phyloP scores from a whole-genome alignment of 2,888 invertebrate genomes.

The Volucella inanis region DNA sequence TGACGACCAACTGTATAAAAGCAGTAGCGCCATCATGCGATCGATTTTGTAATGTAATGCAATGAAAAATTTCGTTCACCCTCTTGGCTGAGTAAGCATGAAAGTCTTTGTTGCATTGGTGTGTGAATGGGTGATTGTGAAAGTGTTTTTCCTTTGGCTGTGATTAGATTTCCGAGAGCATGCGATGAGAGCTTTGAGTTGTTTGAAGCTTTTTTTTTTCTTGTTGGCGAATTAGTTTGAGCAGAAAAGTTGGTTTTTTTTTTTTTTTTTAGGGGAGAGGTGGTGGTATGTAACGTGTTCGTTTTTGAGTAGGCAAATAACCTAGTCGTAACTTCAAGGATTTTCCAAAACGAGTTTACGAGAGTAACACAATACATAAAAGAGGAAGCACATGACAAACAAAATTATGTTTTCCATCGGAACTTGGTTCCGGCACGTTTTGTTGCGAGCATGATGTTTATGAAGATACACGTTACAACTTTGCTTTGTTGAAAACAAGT shows the following conservation, averaged over 20 bases:
- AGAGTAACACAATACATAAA: not conserved
- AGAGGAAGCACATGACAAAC: not conserved
- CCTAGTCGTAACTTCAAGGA: constrained; percentile 38
- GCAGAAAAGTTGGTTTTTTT: constrained; percentile 32
- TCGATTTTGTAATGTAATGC: constrained; percentile 74
- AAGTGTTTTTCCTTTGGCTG: constrained; percentile 37
- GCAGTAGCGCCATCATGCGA: constrained; percentile 73
- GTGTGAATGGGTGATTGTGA: constrained; percentile 13
- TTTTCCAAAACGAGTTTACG: constrained; percentile 21
- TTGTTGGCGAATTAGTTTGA: not conserved
- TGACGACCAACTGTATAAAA: constrained; percentile 55
- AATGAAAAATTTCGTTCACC: constrained; percentile 70
- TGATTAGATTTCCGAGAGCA: constrained; percentile 71
- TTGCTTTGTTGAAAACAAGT: not conserved
- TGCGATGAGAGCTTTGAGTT: constrained; percentile 54
- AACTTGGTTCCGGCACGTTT: constrained; percentile 19
- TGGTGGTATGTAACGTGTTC: not conserved
- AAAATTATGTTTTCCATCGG: constrained; percentile 11
- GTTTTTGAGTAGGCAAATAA: constrained; percentile 39
- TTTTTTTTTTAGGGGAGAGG: not conserved
- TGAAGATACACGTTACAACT: not conserved
- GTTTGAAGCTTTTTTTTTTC: constrained; percentile 2
- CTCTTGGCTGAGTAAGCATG: constrained; percentile 63
- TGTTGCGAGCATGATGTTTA: not conserved
- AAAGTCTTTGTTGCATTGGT: constrained; percentile 22